Conservation (phyloP, 2,888 invertebrate genomes). For the Eumerus sabulonum region DNA sequence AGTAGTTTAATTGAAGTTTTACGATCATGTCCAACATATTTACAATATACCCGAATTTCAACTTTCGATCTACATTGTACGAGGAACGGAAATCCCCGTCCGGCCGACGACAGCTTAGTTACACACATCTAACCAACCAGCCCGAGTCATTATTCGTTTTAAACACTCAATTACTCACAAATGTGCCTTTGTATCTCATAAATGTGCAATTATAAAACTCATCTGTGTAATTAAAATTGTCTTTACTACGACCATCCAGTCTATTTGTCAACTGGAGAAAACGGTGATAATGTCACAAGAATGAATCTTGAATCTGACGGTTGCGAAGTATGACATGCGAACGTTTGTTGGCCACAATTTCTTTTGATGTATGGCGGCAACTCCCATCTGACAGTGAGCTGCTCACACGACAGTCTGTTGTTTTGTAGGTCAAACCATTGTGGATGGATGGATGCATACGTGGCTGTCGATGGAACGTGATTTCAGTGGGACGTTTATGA, state of each 20-base stretch:
- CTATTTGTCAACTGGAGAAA: constrained; percentile 8
- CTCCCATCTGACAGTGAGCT: no score
- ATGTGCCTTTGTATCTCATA: constrained; percentile 19
- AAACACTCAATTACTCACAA: constrained; percentile 57
- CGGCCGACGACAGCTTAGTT: constrained; percentile 23
- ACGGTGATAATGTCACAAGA: background rate
- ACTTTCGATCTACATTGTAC: background rate
- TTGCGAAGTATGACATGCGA: background rate
- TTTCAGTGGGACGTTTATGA: no score
- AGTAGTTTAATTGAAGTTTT: no score
- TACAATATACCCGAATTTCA: background rate
- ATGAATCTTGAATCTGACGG: no score
- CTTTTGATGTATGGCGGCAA: background rate
- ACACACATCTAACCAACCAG: background rate
- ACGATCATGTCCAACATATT: no score
- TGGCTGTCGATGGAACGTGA: no score
- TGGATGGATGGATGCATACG: no score
- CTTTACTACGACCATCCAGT: constrained; percentile 19
- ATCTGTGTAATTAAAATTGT: constrained; percentile 58
- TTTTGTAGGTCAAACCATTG: no score
- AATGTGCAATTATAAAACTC: constrained; percentile 45
- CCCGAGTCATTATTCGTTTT: background rate
- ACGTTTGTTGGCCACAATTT: background rate
- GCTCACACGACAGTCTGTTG: no score
- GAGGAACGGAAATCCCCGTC: constrained; percentile 49